These are phyloP conservation scores for Pangasius macronema DNA, from an alignment of 2,797 vertebrate genomes.

Conservation along the genomic window DNA sequence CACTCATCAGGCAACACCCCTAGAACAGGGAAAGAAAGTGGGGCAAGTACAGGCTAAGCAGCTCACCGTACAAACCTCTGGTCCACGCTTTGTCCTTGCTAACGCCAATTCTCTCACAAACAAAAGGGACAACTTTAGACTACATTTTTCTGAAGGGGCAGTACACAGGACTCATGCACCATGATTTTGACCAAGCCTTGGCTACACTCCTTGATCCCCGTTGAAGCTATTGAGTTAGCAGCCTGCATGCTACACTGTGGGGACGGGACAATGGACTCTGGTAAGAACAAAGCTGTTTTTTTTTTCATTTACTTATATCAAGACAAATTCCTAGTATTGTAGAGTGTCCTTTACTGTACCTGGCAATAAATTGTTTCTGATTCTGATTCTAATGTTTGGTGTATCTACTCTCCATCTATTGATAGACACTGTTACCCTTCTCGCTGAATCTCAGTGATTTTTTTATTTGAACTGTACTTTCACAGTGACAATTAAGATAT, in stretches of 20 bases:
- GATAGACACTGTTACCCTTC: neutral
- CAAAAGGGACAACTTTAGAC: neutral
- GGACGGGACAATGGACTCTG: too few species aligned
- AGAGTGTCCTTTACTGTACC: too few species aligned
- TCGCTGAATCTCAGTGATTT: too few species aligned
- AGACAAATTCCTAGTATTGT: too few species aligned
- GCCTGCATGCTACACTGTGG: too few species aligned
- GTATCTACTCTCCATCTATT: neutral
- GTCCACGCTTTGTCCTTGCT: neutral
- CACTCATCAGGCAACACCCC: neutral
- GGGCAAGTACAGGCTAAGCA: neutral
- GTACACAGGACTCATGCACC: neutral
- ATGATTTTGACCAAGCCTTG: neutral
- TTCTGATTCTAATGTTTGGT: neutral
- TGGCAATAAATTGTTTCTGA: too few species aligned
- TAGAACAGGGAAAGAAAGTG: neutral
- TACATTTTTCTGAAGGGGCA: neutral
- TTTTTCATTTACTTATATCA: constrained; percentile 2
- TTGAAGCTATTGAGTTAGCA: too few species aligned
- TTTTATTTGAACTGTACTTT: neutral
- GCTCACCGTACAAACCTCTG: neutral
- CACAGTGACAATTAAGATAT: constrained; percentile 21
- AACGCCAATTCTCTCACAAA: neutral
- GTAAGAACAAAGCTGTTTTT: neutral
- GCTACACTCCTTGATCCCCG: neutral